These are phyloP conservation scores for Ectemnius continuus DNA, from an alignment of 2,888 invertebrate species.

Conservation along the genomic window DNA sequence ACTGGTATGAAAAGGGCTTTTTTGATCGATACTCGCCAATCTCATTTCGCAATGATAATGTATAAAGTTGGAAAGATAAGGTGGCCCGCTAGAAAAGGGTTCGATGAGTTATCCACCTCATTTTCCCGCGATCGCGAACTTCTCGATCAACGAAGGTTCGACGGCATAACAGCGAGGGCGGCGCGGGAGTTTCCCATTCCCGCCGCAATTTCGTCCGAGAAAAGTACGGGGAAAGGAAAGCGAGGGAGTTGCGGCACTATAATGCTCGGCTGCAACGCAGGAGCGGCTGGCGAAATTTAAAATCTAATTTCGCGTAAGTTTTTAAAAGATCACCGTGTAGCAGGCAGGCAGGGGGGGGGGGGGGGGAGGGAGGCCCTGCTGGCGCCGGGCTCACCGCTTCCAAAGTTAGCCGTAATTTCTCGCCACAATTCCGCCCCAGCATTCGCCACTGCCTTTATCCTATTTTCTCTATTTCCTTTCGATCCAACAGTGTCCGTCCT, in stretches of 20 bases:
- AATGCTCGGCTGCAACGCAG: slow-evolving; percentile 11
- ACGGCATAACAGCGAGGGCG: slow-evolving; percentile 40
- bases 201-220: slow-evolving; percentile 42
- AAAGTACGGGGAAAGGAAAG: not conserved
- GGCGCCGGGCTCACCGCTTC: slow-evolving; percentile 18
- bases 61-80: slow-evolving; percentile 8
- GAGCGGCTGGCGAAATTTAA: slow-evolving; percentile 64
- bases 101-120: slow-evolving; percentile 23
- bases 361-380: too few species aligned
- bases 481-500: slow-evolving; percentile 1
- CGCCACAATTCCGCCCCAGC: slow-evolving; percentile 3
- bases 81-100: too few species aligned
- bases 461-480: slow-evolving; percentile 20
- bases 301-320: slow-evolving; percentile 71
- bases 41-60: slow-evolving; percentile 49
- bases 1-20: too few species aligned
- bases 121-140: slow-evolving; percentile 8
- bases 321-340: slow-evolving; percentile 53
- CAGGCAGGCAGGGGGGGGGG: too few species aligned
- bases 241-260: not conserved
- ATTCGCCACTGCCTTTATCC: slow-evolving; percentile 51
- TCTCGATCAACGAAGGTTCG: slow-evolving; percentile 16
- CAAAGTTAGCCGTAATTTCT: slow-evolving; percentile 56
- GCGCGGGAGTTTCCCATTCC: slow-evolving; percentile 54
- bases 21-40: slow-evolving; percentile 15